Evolutionary conservation across 2,888 invertebrate genomes (phyloP), one percentile per base, ranked within the genome.

Genomic region (Capitulum mitella): DNA sequence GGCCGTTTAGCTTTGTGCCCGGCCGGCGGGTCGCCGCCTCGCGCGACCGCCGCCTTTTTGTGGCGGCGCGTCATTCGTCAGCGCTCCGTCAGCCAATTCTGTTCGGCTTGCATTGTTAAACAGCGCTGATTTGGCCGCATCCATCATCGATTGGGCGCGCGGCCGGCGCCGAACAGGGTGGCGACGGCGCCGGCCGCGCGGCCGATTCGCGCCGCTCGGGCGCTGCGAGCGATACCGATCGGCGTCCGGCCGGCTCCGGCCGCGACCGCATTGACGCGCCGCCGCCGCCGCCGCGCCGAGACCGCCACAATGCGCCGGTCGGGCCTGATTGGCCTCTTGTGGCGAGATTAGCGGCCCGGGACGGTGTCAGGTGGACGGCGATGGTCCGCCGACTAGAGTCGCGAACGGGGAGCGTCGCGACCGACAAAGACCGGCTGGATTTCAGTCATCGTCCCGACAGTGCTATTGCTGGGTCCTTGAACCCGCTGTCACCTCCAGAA

Each of bases 91-190:
- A 37, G 22, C 32, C 19, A 1, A 19, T 22, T 32, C 37, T 5
- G 37, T 70, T 32, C 19, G 16, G 34, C 16, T 16, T 32, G 32
- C 70, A 70, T 70, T 70, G 70, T 70, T 32, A 32, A 37, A 19
- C 34, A 32, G 70, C 8, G 70, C 70, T 70, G 37, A 70, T 70
- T 70, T 34, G 70, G 37, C 1, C 70, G 26, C 37, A 70, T 70
- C 70, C 19, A 70, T 70, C 70, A 70, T 14, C 70, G 70, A 70
- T 70, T 70, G 34, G 70, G 34, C 70, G 70, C 70, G 70, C 70
- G 70, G 8, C 70, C 37, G 70, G 14, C 29, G 61, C n/a, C 16
- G 32, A 61, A 61, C 61, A 32, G n/a, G n/a, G 32, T 16, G 61
- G 16, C 32, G 61, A 61, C 61, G 32, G 61, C 61, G 32, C 32